Conservation (phyloP, 2,113 vertebrate species). For the Emydura subglobosa region DNA sequence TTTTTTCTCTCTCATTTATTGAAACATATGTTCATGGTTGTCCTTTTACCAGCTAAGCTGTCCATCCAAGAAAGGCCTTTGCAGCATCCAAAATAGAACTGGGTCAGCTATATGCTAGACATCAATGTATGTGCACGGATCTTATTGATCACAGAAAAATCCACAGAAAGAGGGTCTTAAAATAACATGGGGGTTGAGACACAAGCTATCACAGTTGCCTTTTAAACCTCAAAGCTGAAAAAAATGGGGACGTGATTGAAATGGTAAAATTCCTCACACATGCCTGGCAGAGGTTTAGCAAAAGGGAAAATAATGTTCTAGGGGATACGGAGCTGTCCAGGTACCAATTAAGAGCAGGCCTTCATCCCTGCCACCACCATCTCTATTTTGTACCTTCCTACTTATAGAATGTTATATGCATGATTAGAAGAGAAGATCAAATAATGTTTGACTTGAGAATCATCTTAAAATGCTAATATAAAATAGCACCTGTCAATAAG, state of each 20-base stretch:
- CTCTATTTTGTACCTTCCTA: background rate
- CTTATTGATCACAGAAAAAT: slow-evolving; percentile 52
- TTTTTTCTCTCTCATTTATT: background rate
- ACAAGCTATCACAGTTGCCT: slow-evolving; percentile 8
- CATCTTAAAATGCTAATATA: background rate
- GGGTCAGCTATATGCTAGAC: slow-evolving; percentile 47
- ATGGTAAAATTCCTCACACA: background rate
- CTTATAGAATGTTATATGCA: accelerated
- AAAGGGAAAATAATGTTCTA: background rate
- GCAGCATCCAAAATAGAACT: slow-evolving; percentile 57
- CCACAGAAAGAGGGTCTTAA: slow-evolving; percentile 39
- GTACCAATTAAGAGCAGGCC: background rate
- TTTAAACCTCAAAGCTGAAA: slow-evolving; percentile 37
- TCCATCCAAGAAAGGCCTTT: slow-evolving; percentile 3
- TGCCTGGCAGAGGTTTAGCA: background rate
- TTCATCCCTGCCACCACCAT: background rate
- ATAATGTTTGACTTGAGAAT: background rate
- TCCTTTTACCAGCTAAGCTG: slow-evolving; percentile 13
- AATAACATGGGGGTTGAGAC: slow-evolving; percentile 23
- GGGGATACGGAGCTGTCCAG: background rate
- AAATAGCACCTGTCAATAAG: background rate
- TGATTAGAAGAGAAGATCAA: background rate
- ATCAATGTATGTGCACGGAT: background rate
- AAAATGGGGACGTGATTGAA: slow-evolving; percentile 22
- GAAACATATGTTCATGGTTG: background rate